Evolutionary conservation across 2,797 vertebrate genomes (phyloP), one percentile per base, ranked within the genome.

Genomic region (Gephyroberyx darwinii): DNA sequence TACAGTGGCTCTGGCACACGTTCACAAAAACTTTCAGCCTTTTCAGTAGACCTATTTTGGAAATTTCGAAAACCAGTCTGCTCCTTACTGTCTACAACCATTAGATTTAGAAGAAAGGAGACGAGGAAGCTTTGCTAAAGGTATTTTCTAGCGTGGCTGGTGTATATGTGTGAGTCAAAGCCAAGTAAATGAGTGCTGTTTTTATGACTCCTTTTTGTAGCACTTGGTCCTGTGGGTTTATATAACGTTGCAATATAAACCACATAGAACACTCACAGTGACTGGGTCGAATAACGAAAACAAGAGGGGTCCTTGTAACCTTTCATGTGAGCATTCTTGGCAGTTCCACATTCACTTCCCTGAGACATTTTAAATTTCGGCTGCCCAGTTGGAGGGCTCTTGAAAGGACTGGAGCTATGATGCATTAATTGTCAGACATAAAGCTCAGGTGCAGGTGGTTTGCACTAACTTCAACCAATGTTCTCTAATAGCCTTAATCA

Each of bases 301-400:
- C 84, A 88, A 75, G 83, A 75, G 77, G 71, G 74, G 74, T 86
- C 66, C 80, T 86, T 85, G 66, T 78, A 84, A 85, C 82, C 77
- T 87, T 86, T 87, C 84, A 84, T 91, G 86, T 88, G 70, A 85
- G 79, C 68, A 82, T 86, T 89, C 80, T 88, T 88, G 78, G 81
- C 82, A 81, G 83, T 74, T 79, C 73, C 69, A 33, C 50, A 55
- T 77, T 74, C 78, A 82, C 78, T 81, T 88, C 74, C 73, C 50
- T 62, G 58, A 77, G 78, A 86, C 71, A 75, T 84, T 85, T 85
- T 64, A 64, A 61, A 77, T 82, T 81, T 82, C 61, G 74, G 65
- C 69, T 74, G 71, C 75, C 75, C 65, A 19, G 76, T 74, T 80
- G 75, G 81, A 80, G 63, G 79, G 76, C 64, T 70, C 69, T 82